phyloP scores from a whole-genome alignment of 2,113 vertebrate genomes.

The Coryphaenoides rupestris region DNA sequence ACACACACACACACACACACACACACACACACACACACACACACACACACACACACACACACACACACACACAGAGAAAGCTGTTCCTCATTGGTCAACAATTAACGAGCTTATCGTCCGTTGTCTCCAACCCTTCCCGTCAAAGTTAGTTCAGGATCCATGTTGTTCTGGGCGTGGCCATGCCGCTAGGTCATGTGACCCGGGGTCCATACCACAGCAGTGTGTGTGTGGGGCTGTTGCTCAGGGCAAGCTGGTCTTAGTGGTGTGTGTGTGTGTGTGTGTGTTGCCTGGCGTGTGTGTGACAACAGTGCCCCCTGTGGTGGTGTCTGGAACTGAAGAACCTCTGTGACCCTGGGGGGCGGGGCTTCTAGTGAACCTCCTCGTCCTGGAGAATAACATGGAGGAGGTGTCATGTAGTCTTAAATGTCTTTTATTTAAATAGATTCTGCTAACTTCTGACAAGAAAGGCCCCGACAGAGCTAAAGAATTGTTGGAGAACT shows the following conservation, averaged over 20 bases:
- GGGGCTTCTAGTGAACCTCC: not conserved
- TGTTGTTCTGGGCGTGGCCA: too few species aligned
- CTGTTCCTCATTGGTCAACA: too few species aligned
- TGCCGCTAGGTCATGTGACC: too few species aligned
- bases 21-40: not conserved
- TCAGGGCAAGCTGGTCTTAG: slow-evolving; percentile 57
- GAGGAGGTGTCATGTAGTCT: too few species aligned
- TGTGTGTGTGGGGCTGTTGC: too few species aligned
- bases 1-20: not conserved
- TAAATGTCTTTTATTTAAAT: not conserved
- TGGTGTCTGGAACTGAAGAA: slow-evolving; percentile 18
- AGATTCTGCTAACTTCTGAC: not conserved
- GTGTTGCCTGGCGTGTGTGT: slow-evolving; percentile 13
- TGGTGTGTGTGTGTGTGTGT: slow-evolving; percentile 39
- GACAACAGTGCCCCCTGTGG: slow-evolving; percentile 67
- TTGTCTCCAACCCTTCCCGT: too few species aligned
- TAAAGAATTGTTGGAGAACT: not conserved
- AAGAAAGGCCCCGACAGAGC: not conserved
- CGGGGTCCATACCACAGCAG: too few species aligned
- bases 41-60: not conserved
- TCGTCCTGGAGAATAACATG: too few species aligned
- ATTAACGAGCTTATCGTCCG: too few species aligned
- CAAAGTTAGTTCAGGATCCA: too few species aligned
- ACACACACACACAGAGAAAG: not conserved
- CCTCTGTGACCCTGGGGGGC: not conserved